Percentiles rank a stretch among this genome's conserved stretches.
Evolutionary conservation across 2,797 vertebrate genomes (phyloP).

Genomic region (Micromesistius poutassou): DNA sequence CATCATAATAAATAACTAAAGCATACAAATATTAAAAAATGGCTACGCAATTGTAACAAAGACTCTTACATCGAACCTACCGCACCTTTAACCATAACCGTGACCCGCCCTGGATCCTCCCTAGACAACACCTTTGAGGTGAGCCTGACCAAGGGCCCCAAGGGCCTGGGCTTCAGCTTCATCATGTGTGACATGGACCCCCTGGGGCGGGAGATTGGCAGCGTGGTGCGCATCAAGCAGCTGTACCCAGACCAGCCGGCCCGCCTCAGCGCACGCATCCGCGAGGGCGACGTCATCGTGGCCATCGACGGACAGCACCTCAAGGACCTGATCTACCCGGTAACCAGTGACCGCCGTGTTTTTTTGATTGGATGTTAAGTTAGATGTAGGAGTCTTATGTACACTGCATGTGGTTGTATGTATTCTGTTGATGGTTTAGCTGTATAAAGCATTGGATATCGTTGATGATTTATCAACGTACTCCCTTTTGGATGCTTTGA

Average conservation of each 20-base stretch:
- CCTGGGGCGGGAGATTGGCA: slow-evolving; percentile 52
- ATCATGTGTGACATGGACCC: slow-evolving; percentile 71
- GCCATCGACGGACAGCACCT: slow-evolving; percentile 81
- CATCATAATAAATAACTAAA: not conserved
- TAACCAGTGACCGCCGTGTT: slow-evolving; percentile 41
- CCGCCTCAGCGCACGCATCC: slow-evolving; percentile 76
- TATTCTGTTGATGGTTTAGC: not conserved
- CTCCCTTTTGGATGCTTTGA: not conserved
- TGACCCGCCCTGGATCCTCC: not conserved
- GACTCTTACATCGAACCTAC: not conserved
- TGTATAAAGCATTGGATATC: not conserved
- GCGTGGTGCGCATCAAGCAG: slow-evolving; percentile 79
- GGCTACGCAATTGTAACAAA: too few species aligned
- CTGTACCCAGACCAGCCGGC: slow-evolving; percentile 87
- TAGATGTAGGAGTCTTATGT: not conserved
- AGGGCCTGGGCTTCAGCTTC: slow-evolving; percentile 86
- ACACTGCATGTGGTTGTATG: not conserved
- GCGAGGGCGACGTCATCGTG: slow-evolving; percentile 82
- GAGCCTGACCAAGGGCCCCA: slow-evolving; percentile 77
- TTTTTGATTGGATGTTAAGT: not conserved
- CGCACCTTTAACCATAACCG: not conserved
- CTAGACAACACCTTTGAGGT: slow-evolving; percentile 82
- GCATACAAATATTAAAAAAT: too few species aligned
- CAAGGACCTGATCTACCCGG: slow-evolving; percentile 81
- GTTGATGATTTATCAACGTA: not conserved